Evolutionary conservation across 2,113 vertebrate species (phyloP), one percentile per base, ranked within the genome.

Genomic region (Hippocampus zosterae): DNA sequence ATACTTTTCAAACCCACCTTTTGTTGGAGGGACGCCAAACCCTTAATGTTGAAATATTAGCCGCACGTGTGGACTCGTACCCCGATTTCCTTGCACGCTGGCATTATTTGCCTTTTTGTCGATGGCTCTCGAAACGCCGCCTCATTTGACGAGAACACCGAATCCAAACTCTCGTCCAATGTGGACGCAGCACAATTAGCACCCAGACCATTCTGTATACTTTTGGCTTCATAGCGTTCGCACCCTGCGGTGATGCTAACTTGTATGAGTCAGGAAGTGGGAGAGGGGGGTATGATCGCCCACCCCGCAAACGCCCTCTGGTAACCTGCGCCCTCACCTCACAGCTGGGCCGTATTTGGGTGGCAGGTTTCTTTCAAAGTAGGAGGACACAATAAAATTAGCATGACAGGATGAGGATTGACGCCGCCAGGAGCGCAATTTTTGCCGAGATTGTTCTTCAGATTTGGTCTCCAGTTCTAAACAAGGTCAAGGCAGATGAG

Each of bases 341-440:
- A 52, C 71, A 84, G 68, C 79, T 76, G 27, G 27, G 27, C 27
- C 27, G 27, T 29, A 68, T 83, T 81, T 75, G 65, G 71, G 63
- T 73, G 73, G 72, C 55, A 33, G 80, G 76, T 78, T 80, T 84
- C 76, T 67, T 76, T 85, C 82, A 71, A 57, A 0, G 64, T 11
- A 65, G 15, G 1, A 23, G 62, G 73, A 70, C 65, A 67, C 68
- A 19, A 83, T 72, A n/a, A 79, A 84, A 84, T 88, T 63, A 70
- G 63, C 72, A 75, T 57, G 80, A 80, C 25, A 67, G 70, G 80
- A 52, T 77, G 53, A 69, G 67, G 74, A 81, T 69, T 77, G 83
- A 88, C 4, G 29, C 29, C 3, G 29, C 29, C 29, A 33, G 4
- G 29, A 33, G 29, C 29, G 29, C 29, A 33, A 71, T 75, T 1